phyloP scores from a whole-genome alignment of 2,888 invertebrate species.

The Pachymerium ferrugineum region DNA sequence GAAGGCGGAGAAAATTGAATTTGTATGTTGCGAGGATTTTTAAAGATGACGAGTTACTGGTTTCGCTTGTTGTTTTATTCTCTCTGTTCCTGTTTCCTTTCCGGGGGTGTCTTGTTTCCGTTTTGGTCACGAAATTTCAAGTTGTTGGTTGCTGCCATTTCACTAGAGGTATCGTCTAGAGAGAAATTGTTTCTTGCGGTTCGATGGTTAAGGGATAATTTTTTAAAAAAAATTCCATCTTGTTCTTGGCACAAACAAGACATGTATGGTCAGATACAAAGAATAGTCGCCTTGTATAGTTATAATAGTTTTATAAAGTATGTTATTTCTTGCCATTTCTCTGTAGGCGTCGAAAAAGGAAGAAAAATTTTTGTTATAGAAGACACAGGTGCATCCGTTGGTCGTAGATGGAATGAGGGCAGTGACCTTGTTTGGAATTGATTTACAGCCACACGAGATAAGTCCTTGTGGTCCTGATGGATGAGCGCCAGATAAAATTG shows the following conservation, averaged over 20 bases:
- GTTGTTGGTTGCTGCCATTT: constrained; percentile 16
- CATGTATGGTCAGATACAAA: neutral
- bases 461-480: constrained; percentile 14
- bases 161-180: too few species aligned
- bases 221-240: too few species aligned
- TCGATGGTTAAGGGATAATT: neutral
- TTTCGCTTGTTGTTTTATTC: constrained; percentile 12
- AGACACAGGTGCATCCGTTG: constrained; percentile 2
- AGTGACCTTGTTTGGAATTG: constrained; percentile 19
- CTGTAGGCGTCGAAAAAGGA: too few species aligned
- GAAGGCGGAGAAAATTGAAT: constrained; percentile 24
- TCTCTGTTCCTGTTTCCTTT: neutral
- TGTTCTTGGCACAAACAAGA: constrained; percentile 20
- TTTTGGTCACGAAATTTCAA: constrained; percentile 1
- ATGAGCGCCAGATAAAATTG: constrained; percentile 27
- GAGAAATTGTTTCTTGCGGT: neutral
- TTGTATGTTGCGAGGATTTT: constrained; percentile 20
- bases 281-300: too few species aligned
- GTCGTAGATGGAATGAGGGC: neutral
- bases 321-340: too few species aligned
- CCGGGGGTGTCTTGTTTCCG: neutral
- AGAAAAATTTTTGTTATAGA: neutral
- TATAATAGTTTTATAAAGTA: too few species aligned
- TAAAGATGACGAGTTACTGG: constrained; percentile 5
- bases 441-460: constrained; percentile 25